phyloP scores from a whole-genome alignment of 1,140 invertebrate species.

The Eubasilissa regina region DNA sequence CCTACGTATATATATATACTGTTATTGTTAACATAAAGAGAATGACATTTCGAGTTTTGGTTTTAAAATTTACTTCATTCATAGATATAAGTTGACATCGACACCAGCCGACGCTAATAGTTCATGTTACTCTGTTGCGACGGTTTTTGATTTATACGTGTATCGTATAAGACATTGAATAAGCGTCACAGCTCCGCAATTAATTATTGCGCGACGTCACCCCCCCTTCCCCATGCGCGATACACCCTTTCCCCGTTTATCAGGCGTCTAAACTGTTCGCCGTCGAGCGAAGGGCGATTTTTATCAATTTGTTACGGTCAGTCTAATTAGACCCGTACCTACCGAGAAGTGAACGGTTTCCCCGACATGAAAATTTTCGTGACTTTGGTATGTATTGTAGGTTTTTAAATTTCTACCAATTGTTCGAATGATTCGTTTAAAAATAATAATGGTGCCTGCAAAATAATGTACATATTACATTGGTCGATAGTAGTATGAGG shows the following conservation, averaged over 20 bases:
- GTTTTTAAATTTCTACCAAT: too few relatives aligned
- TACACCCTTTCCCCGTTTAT: background rate
- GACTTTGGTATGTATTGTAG: too few relatives aligned
- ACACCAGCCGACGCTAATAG: background rate
- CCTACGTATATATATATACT: too few relatives aligned
- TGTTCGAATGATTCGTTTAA: too few relatives aligned
- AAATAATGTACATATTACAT: too few relatives aligned
- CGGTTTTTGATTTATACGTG: constrained; percentile 4
- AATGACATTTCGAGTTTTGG: too few relatives aligned
- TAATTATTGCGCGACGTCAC: constrained; percentile 10
- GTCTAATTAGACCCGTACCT: constrained; percentile 8
- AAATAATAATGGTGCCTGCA: too few relatives aligned
- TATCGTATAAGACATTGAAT: constrained; percentile 31
- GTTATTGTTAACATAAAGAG: too few relatives aligned
- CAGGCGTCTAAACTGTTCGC: too few relatives aligned
- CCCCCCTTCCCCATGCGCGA: background rate
- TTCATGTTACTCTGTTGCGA: background rate
- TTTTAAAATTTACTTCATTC: too few relatives aligned
- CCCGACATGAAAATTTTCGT: too few relatives aligned
- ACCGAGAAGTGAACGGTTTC: background rate
- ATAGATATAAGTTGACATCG: background rate
- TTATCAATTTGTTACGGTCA: constrained; percentile 28
- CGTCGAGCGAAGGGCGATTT: background rate
- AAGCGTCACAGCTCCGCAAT: background rate
- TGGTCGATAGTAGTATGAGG: too few relatives aligned